Evolutionary conservation across 1,140 invertebrate species (phyloP), one percentile per base, ranked within the genome.

Genomic region (Geopemphigus sp.): DNA sequence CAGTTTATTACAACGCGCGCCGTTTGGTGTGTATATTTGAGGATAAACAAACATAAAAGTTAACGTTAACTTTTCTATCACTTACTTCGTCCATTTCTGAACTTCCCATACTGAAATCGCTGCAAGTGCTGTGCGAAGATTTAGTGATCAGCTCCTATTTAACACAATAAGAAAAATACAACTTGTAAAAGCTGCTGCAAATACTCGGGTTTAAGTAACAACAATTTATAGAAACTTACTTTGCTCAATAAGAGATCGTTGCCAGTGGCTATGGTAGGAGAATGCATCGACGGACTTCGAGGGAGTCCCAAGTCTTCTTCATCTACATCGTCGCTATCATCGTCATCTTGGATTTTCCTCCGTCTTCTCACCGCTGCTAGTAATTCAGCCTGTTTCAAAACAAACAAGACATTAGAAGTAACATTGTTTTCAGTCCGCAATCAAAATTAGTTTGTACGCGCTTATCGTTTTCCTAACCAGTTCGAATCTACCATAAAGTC

Each of bases 21-120:
- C n/a, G n/a, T n/a, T n/a, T n/a, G n/a, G n/a, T n/a, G n/a, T n/a
- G n/a, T n/a, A n/a, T n/a, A n/a, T n/a, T n/a, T n/a, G n/a, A n/a
- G n/a, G n/a, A n/a, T n/a, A n/a, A n/a, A n/a, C n/a, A n/a, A n/a
- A n/a, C n/a, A n/a, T n/a, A n/a, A n/a, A n/a, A n/a, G n/a, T n/a
- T n/a, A n/a, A n/a, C n/a, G n/a, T n/a, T n/a, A n/a, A n/a, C n/a
- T n/a, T n/a, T n/a, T n/a, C n/a, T n/a, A n/a, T n/a, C n/a, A n/a
- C n/a, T 74, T 64, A 82, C 82, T 56, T 83, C 82, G 10, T 91
- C 90, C 85, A 90, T 90, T 85, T 91, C 90, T 5, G 90, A 91
- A 84, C 90, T 91, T 78, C 88, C 90, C 87, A 91, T 90, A 85
- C 90, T 91, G 85, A 91, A 88, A 84, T 91, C 90, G 84, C 90